phyloP scores from a whole-genome alignment of 2,113 vertebrate species.

The Rhegmatorhina hoffmannsi region DNA sequence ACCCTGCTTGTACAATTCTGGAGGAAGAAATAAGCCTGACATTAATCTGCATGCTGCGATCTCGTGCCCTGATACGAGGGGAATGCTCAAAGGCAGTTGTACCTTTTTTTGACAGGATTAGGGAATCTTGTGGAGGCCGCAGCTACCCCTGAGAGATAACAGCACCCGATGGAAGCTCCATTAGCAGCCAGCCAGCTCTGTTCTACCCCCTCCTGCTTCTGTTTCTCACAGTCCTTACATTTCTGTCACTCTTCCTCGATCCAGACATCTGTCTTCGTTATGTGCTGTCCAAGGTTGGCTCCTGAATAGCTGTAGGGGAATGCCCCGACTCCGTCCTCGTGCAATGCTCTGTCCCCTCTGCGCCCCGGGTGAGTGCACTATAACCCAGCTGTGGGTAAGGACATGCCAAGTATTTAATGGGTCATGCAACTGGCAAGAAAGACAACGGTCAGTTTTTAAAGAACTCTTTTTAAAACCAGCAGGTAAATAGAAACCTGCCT shows the following conservation, averaged over 20 bases:
- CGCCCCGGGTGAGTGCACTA: slow-evolving; percentile 31
- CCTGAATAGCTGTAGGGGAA: neutral
- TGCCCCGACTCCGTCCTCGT: neutral
- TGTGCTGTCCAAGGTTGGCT: slow-evolving; percentile 19
- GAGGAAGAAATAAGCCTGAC: neutral
- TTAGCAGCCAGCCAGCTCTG: slow-evolving; percentile 51
- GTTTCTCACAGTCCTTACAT: slow-evolving; percentile 40
- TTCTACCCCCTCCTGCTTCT: slow-evolving; percentile 53
- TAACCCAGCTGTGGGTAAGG: slow-evolving; percentile 26
- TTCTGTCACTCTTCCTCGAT: slow-evolving; percentile 33
- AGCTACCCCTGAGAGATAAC: slow-evolving; percentile 69
- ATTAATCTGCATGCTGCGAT: neutral
- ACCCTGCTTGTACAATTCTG: neutral
- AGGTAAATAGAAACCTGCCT: slow-evolving; percentile 39
- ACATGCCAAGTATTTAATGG: slow-evolving; percentile 27
- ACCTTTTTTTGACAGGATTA: slow-evolving; percentile 74
- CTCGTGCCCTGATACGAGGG: neutral
- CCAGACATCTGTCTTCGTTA: slow-evolving; percentile 8
- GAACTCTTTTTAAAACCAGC: slow-evolving; percentile 55
- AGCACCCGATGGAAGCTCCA: neutral
- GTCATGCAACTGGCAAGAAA: slow-evolving; percentile 15
- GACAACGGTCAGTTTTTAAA: slow-evolving; percentile 46
- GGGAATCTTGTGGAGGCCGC: slow-evolving; percentile 75
- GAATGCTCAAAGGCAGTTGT: slow-evolving; percentile 45
- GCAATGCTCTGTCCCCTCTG: slow-evolving; percentile 57